Evolutionary conservation across 2,113 vertebrate species (phyloP).

Genomic region (Lathamus discolor): DNA sequence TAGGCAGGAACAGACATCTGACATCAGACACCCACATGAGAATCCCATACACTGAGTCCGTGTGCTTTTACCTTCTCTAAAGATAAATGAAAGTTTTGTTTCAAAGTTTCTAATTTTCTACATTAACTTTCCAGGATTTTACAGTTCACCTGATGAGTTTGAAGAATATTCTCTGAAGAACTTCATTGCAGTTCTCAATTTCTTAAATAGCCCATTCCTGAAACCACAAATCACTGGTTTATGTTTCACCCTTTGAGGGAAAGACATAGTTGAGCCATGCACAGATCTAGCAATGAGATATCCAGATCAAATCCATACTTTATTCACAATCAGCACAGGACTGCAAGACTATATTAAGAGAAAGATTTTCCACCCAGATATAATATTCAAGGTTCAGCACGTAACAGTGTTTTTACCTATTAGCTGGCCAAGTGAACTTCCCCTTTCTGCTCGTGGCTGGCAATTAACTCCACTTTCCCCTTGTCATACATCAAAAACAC

Average conservation of each 20-base stretch:
- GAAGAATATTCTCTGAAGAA: background rate
- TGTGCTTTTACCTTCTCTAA: background rate
- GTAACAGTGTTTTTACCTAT: background rate
- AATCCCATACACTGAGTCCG: background rate
- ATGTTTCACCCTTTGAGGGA: background rate
- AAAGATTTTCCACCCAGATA: background rate
- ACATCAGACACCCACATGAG: background rate
- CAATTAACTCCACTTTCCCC: background rate
- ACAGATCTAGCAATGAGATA: background rate
- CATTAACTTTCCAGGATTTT: background rate
- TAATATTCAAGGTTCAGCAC: background rate
- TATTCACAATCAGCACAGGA: background rate
- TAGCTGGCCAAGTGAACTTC: background rate
- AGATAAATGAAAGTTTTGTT: background rate
- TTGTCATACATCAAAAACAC: background rate
- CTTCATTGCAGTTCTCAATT: background rate
- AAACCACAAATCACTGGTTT: background rate
- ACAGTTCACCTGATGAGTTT: background rate
- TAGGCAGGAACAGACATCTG: background rate
- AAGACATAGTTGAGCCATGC: background rate
- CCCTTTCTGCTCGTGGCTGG: background rate
- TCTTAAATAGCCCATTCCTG: background rate
- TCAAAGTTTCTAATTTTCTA: background rate
- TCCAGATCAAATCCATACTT: background rate
- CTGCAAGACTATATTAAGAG: background rate